Evolutionary conservation across 2,888 invertebrate genomes (phyloP).

Genomic region (Mesopsocus fuscifrons): DNA sequence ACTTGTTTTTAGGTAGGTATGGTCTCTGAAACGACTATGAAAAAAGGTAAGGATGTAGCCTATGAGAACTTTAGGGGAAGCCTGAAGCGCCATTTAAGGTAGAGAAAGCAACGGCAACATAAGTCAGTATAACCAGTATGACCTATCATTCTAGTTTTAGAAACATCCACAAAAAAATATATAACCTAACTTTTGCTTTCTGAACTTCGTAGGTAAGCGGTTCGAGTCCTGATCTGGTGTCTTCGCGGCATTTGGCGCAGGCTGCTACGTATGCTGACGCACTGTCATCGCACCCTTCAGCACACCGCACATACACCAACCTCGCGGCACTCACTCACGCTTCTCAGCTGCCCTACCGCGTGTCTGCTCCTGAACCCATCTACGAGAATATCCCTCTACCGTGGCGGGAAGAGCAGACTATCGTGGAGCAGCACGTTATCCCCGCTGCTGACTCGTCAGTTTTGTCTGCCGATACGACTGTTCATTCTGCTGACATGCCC

Average conservation of each 20-base stretch:
- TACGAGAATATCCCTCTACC: conserved; percentile 64
- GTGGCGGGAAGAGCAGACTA: conserved; percentile 25
- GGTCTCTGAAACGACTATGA: too few species aligned
- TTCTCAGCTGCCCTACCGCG: not conserved
- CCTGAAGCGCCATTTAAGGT: too few species aligned
- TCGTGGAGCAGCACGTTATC: not conserved
- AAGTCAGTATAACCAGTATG: too few species aligned
- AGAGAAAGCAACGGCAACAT: too few species aligned
- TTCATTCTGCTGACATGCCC: not conserved
- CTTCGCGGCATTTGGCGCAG: conserved; percentile 37
- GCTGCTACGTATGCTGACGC: conserved; percentile 15
- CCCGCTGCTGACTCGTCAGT: not conserved
- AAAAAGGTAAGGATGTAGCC: too few species aligned
- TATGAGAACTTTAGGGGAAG: too few species aligned
- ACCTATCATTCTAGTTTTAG: too few species aligned
- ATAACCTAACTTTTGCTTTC: too few species aligned
- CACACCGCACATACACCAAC: conserved; percentile 56
- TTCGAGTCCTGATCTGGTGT: conserved; percentile 60
- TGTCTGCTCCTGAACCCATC: conserved; percentile 38
- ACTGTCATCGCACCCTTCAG: conserved; percentile 25
- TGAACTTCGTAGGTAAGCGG: conserved; percentile 26
- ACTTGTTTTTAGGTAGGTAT: too few species aligned
- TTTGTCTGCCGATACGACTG: not conserved
- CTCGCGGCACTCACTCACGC: conserved; percentile 32
- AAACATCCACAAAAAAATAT: too few species aligned